Conservation (phyloP, 1,140 invertebrate genomes). For the Leptinotarsa defecta region DNA sequence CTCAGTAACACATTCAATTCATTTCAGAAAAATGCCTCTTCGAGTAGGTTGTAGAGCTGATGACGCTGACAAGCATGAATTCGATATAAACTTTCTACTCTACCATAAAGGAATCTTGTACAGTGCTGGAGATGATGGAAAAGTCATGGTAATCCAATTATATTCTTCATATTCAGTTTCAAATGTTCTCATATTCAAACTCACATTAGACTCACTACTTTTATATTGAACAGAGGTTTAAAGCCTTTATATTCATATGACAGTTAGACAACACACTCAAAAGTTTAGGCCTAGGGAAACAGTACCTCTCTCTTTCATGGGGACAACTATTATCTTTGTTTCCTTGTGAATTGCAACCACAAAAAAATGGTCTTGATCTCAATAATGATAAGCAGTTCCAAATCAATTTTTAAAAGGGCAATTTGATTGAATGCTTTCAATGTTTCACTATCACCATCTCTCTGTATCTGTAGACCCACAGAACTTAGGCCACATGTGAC, state of each 20-base stretch:
- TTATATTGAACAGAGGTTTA: not conserved
- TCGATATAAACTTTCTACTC: slow-evolving; percentile 55
- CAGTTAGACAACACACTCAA: not conserved
- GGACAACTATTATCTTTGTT: too few relatives aligned
- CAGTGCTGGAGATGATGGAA: slow-evolving; percentile 59
- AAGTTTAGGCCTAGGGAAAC: not conserved
- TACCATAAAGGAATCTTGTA: slow-evolving; percentile 55
- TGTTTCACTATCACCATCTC: too few relatives aligned
- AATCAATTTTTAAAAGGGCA: too few relatives aligned
- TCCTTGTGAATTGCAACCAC: too few relatives aligned
- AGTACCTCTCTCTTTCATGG: not conserved
- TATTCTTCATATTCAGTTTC: not conserved
- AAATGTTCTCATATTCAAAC: not conserved
- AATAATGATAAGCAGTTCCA: too few relatives aligned
- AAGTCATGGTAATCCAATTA: slow-evolving; percentile 54
- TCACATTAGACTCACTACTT: not conserved
- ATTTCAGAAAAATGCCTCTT: slow-evolving; percentile 46
- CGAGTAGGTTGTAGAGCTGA: slow-evolving; percentile 44
- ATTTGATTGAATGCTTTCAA: too few relatives aligned
- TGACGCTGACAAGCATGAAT: slow-evolving; percentile 55
- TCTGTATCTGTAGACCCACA: too few relatives aligned
- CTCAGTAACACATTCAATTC: not conserved
- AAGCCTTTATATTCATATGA: not conserved
- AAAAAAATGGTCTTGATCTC: too few relatives aligned
- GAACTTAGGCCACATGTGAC: too few relatives aligned